Evolutionary conservation across 53 echinoderm and acorn worm species (phyloP), one percentile per base, ranked within the genome.

Genomic region (Arbacia lixula): DNA sequence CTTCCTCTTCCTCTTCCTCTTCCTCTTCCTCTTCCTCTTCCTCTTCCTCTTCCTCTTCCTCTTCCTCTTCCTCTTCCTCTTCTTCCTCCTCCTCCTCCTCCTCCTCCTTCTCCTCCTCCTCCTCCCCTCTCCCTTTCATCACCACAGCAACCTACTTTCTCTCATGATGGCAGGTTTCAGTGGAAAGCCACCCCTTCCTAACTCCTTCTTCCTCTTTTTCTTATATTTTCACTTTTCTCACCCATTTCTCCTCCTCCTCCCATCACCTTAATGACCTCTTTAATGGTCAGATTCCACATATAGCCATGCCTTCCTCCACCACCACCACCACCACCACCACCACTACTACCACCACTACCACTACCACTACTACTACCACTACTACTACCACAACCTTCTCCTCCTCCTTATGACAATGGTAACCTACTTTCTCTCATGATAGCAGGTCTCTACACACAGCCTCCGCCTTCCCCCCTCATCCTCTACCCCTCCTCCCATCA

Each of bases 91-190:
- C 60, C 60, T 58, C 60, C 29, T 60, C 29, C 60, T 60, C 12
- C 29, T 60, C 60, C 60, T 60, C 60, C 29, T 60, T 4, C 60
- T 60, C 60, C 29, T 60, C 29, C 29, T 60, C 29, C 60, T 26
- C 60, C 29, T 60, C 60, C 60, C 24, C 60, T 25, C 24, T 6
- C 19, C 33, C 68, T 11, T 68, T 35, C 19, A 31, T 35, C 2
- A 31, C 68, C 19, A 31, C 68, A 2, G 1, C 35, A 28, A 14
- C 68, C 3, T 88, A 98, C 98, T 94, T 94, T 98, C 98, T 85
- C 94, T 88, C 98, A 98, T 98, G 24, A 98, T 88, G 21, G 88
- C 87, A 32, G 98, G 98, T 78, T 98, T 98, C n/a, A 98, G 87
- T n/a, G 94, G 88, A 26, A 90, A 98, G 12, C 98, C 98, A 88